phyloP scores from a whole-genome alignment of 2,113 vertebrate genomes.

The Oryctolagus cuniculus region mOryCun1.1 NC_091432.1:10073001-10073500 shows the following conservation, averaged over 20 bases:
- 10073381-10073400: background rate
- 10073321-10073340: background rate
- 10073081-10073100: too few species aligned
- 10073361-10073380: background rate
- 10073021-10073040: too few species aligned
- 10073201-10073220: background rate
- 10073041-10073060: too few species aligned
- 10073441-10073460: background rate
- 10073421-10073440: accelerated
- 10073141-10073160: background rate
- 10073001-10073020: too few species aligned
- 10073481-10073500: background rate
- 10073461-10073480: background rate
- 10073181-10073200: background rate
- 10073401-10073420: accelerated
- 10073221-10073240: background rate
- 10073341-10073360: too few species aligned
- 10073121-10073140: background rate
- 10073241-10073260: too few species aligned
- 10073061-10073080: too few species aligned
- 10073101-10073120: background rate
- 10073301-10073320: background rate
- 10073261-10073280: background rate
- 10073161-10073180: background rate
- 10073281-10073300: background rate